Conservation (phyloP, 1,140 invertebrate species). For the Orius insidiosus region DNA sequence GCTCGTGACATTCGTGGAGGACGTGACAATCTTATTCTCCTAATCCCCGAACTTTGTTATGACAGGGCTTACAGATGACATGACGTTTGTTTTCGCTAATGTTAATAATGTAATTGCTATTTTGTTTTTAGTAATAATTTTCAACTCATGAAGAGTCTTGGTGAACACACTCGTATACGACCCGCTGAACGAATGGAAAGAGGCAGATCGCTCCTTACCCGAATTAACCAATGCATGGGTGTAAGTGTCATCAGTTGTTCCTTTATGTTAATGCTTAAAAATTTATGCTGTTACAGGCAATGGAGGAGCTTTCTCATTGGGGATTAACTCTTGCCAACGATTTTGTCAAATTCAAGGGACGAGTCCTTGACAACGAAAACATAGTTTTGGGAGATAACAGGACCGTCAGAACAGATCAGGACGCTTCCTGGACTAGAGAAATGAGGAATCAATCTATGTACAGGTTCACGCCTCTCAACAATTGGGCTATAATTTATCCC, state of each 20-base stretch:
- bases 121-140: too few relatives aligned
- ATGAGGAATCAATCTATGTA: slow-evolving; percentile 32
- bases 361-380: slow-evolving; percentile 34
- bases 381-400: slow-evolving; percentile 29
- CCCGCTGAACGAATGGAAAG: slow-evolving; percentile 37
- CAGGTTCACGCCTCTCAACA: neutral
- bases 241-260: too few relatives aligned
- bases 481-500: slow-evolving; percentile 5
- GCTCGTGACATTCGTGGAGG: slow-evolving; percentile 43
- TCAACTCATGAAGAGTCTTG: slow-evolving; percentile 43
- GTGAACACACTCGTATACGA: slow-evolving; percentile 41
- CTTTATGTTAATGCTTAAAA: too few relatives aligned
- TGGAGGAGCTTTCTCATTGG: slow-evolving; percentile 40
- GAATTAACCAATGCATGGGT: too few relatives aligned
- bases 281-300: slow-evolving; percentile 26
- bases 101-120: too few relatives aligned
- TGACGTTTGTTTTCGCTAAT: too few relatives aligned
- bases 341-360: slow-evolving; percentile 36
- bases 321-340: slow-evolving; percentile 36
- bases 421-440: slow-evolving; percentile 45
- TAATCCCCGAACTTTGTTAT: slow-evolving; percentile 60
- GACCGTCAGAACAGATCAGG: slow-evolving; percentile 19
- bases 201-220: too few relatives aligned
- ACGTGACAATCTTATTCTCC: slow-evolving; percentile 34
- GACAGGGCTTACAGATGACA: slow-evolving; percentile 47